phyloP scores from a whole-genome alignment of 2,888 invertebrate species.

The Spicauda simplicius region DNA sequence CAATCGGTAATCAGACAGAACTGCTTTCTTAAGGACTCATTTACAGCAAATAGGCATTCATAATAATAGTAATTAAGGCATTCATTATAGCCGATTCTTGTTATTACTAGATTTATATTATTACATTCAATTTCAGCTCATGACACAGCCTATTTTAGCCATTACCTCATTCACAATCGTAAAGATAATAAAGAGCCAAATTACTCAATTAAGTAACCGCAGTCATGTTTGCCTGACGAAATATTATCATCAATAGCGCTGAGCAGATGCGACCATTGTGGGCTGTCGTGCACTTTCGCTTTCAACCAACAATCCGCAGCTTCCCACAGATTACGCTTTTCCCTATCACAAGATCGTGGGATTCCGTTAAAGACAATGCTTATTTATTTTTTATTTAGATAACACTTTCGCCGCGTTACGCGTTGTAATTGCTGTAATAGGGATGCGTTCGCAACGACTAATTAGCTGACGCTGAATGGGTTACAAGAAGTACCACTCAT shows the following conservation, averaged over 20 bases:
- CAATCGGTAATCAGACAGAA: too few relatives aligned
- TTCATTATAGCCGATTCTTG: too few relatives aligned
- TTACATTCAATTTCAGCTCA: too few relatives aligned
- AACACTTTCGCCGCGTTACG: slow-evolving; percentile 77
- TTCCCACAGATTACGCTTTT: slow-evolving; percentile 81
- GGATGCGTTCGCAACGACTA: slow-evolving; percentile 49
- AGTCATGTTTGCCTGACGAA: slow-evolving; percentile 45
- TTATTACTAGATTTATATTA: too few relatives aligned
- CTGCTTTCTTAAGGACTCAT: too few relatives aligned
- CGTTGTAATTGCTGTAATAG: slow-evolving; percentile 63
- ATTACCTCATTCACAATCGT: neutral
- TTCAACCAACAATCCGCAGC: slow-evolving; percentile 59
- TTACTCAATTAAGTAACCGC: slow-evolving; percentile 38
- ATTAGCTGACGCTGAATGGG: slow-evolving; percentile 46
- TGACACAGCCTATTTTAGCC: too few relatives aligned
- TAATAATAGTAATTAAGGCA: too few relatives aligned
- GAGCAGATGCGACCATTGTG: slow-evolving; percentile 59
- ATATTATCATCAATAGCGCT: slow-evolving; percentile 20
- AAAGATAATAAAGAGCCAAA: slow-evolving; percentile 16
- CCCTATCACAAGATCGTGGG: slow-evolving; percentile 82
- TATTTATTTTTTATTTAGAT: slow-evolving; percentile 68
- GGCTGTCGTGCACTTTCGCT: slow-evolving; percentile 74
- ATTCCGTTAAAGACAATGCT: slow-evolving; percentile 68
- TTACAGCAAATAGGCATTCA: too few relatives aligned
- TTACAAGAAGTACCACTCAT: slow-evolving; percentile 14